Base-by-base conservation (phyloP, 2,888 invertebrate genomes). In the Lacanobia oleracea region DNA sequence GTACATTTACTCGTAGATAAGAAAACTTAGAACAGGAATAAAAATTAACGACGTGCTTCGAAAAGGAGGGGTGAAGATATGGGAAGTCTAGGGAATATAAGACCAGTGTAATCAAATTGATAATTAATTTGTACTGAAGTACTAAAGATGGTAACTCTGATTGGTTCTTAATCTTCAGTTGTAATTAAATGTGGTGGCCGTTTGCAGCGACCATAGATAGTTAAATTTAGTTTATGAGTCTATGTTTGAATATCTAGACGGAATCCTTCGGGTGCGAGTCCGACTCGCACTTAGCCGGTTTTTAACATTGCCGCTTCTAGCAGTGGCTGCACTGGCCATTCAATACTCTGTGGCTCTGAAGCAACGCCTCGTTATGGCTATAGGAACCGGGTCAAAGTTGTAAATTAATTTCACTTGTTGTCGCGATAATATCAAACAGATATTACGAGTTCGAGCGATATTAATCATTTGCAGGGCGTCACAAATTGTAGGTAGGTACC, bases 381-480 rank as follows among this genome's bases (percentile, higher is more conserved):
- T 21, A 67, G 14, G 16, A 40, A 27, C 1, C 9, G n/a, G 33
- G 50, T 33, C 43, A n/a, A 43, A 53, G 16, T 45, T 40, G 27
- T 48, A 56, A 54, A 72, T 62, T 33, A 74, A 60, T 69, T 60
- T 56, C 59, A 18, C 23, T 12, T 16, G 2, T 63, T 63, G 50
- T 63, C 45, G 4, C 12, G 27, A 21, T 48, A 51, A 53, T 57
- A 62, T 48, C 21, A 65, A 56, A 43, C 33, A 23, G 48, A 65
- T 51, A 75, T 60, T 23, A n/a, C 27, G 50, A 21, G 23, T 67
- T 23, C 27, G 43, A 48, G 27, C 37, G 45, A 57, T 60, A 67
- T 69, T 72, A 72, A 73, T 75, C 61, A 60, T 59, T 62, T 1
- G 40, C 6, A 59, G 48, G 61, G 61, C 63, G 61, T 64, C 60